phyloP scores from a whole-genome alignment of 2,113 vertebrate genomes.

The Aspiorhynchus laticeps region DNA sequence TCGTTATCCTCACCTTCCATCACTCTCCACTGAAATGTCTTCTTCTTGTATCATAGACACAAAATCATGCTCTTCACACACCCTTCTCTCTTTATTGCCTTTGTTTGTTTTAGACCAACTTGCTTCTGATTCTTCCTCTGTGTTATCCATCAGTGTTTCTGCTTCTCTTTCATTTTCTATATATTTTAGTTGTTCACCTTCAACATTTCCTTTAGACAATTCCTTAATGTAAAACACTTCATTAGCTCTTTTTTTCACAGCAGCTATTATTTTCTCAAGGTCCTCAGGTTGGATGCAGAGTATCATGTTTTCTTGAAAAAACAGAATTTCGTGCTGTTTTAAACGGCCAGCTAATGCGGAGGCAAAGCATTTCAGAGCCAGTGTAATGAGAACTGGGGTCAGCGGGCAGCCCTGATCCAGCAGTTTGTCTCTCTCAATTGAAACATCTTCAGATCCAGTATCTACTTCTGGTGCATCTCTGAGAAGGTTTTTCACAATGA shows the following conservation, averaged over 20 bases:
- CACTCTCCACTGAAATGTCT: neutral
- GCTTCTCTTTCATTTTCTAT: neutral
- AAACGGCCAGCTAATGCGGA: neutral
- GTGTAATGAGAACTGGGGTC: constrained; percentile 28
- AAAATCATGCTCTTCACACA: neutral
- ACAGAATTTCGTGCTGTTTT: neutral
- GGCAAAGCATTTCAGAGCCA: constrained; percentile 1
- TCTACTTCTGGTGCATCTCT: neutral
- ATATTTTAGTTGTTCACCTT: neutral
- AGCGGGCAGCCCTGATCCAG: constrained; percentile 16
- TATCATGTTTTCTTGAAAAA: constrained; percentile 5
- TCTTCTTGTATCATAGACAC: neutral
- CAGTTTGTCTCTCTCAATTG: neutral
- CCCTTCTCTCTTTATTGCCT: neutral
- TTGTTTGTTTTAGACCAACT: neutral
- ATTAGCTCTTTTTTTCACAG: neutral
- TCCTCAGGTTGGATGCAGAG: neutral
- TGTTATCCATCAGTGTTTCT: neutral
- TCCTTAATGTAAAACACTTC: neutral
- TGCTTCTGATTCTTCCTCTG: neutral
- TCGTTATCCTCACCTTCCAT: neutral
- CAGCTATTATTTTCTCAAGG: neutral
- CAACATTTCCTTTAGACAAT: neutral
- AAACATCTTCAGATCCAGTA: neutral
- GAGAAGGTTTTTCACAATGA: neutral